Evolutionary conservation across 2,113 vertebrate genomes (phyloP).

Genomic region (Ctenodactylus gundi): DNA sequence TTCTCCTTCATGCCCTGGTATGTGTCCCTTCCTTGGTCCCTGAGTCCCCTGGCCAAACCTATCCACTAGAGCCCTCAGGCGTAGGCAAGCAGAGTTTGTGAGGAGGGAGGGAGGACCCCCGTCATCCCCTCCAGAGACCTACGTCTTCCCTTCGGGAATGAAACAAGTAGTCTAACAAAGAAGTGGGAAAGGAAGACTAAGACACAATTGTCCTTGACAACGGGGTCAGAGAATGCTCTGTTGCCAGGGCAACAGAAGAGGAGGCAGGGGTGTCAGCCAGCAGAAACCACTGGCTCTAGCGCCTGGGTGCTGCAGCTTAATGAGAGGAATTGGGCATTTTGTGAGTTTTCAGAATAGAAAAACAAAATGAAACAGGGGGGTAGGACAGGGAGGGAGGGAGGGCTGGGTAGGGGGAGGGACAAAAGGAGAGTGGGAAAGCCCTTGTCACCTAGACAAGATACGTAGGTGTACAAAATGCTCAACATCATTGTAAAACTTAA

Average conservation of each 20-base stretch:
- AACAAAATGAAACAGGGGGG: no score
- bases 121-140: not conserved
- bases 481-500: no score
- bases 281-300: not conserved
- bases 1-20: no score
- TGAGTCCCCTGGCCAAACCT: not conserved
- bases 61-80: not conserved
- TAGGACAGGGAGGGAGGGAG: no score
- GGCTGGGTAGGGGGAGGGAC: no score
- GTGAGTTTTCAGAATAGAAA: not conserved
- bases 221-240: not conserved
- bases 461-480: no score
- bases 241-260: conserved; percentile 54
- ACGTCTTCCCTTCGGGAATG: not conserved
- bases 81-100: no score
- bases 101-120: not conserved
- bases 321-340: not conserved
- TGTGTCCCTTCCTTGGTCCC: fast-evolving
- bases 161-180: not conserved
- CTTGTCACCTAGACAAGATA: no score
- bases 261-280: not conserved
- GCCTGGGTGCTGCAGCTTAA: not conserved
- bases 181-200: conserved; percentile 21
- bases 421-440: no score
- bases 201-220: conserved; percentile 29